phyloP scores from a whole-genome alignment of 2,113 vertebrate species.

The Grammomys dolichurus region DNA sequence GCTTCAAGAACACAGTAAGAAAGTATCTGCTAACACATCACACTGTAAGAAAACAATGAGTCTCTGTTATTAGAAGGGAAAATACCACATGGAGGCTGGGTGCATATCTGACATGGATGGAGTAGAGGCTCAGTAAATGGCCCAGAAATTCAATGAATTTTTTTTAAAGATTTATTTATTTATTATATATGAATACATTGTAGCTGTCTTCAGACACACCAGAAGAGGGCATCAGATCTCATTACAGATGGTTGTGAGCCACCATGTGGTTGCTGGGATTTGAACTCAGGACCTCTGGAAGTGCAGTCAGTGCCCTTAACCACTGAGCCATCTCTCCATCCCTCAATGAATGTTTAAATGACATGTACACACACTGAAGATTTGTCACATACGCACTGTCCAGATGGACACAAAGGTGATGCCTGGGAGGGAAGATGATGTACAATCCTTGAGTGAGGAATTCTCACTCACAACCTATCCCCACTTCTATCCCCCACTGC shows the following conservation, averaged over 20 bases:
- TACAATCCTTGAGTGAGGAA: neutral
- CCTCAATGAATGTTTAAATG: neutral
- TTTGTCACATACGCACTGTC: neutral
- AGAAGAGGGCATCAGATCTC: too few species aligned
- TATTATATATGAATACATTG: too few species aligned
- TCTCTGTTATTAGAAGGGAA: neutral
- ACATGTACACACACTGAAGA: neutral
- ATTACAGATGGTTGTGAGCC: too few species aligned
- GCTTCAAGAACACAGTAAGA: neutral
- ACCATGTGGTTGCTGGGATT: too few species aligned
- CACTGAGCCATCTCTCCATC: too few species aligned
- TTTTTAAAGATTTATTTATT: too few species aligned
- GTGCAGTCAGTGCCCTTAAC: too few species aligned
- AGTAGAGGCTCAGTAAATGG: neutral
- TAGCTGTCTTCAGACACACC: too few species aligned
- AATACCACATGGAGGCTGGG: neutral
- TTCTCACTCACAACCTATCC: too few species aligned
- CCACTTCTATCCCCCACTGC: too few species aligned
- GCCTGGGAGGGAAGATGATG: neutral
- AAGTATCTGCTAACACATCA: slow-evolving; percentile 24
- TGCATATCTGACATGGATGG: neutral
- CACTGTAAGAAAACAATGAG: neutral
- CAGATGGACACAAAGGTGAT: neutral
- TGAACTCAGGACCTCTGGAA: too few species aligned
- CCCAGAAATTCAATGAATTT: neutral